Evolutionary conservation across 2,113 vertebrate genomes (phyloP), one percentile per base, ranked within the genome.

Genomic region (Aspidoscelis tigris): DNA sequence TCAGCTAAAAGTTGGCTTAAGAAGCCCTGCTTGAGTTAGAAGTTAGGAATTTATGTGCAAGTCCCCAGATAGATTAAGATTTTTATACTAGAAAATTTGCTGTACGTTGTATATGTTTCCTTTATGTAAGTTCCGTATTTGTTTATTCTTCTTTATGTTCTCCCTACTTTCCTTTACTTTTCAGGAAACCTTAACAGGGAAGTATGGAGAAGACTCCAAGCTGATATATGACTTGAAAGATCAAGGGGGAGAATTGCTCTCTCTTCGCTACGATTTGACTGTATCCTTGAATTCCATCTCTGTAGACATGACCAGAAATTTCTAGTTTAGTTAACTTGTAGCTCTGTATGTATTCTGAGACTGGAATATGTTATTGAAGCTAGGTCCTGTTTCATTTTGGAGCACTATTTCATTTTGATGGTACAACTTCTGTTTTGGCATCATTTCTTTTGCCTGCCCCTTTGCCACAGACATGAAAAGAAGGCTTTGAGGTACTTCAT

Each of bases 141-240:
- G 58, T 86, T 61, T 0, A 0, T 87, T 2, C 81, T 47, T 80
- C 66, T 72, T 5, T 74, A 41, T 61, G n/a, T 80, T 58, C 84
- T 41, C 87, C 91, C 84, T 76, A 92, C 18, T 41, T 16, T 4
- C 12, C 22, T 24, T 61, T 65, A 9, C 24, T 64, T 50, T 66
- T 74, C 74, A 99, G 99, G 99, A 99, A 96, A 99, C 98, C 0
- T 73, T 99, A 86, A 99, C 96, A 0, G 99, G 98, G 78, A 99
- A 99, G 84, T 99, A 99, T 0, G 99, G 99, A 4, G 98, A 99
- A 92, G 99, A 99, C 84, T 99, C 99, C 0, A 99, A 99, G 90
- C 98, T 99, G 82, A 99, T 99, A 92, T 99, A 99, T 0, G 98
- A 99, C 89, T 95, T 99, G 39, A 98, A 99, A 83, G 98, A 99